These are phyloP conservation scores for Anoplolepis gracilipes DNA, from an alignment of 1,140 invertebrate genomes.

Conservation along the genomic window DNA sequence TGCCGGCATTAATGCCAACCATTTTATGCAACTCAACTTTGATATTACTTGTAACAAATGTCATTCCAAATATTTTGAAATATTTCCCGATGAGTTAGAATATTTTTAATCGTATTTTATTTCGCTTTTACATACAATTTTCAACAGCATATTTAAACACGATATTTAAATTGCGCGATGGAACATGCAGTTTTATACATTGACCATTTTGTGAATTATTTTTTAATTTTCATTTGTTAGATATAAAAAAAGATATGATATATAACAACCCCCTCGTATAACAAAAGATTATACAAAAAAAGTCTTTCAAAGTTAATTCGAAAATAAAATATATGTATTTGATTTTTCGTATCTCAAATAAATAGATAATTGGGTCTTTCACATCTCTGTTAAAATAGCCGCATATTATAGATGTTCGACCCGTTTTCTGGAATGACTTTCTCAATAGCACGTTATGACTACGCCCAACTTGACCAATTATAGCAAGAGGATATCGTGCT, in stretches of 20 bases:
- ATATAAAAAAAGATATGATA: conserved; percentile 7
- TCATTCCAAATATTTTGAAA: conserved; percentile 26
- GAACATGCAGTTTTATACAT: not conserved
- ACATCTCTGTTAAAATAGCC: not conserved
- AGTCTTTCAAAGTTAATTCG: conserved; percentile 4
- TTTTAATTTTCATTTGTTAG: conserved; percentile 38
- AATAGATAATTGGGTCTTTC: not conserved
- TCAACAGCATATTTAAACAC: conserved; percentile 15
- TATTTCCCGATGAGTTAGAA: conserved; percentile 37
- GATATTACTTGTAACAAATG: conserved; percentile 44
- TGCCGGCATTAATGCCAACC: conserved; percentile 47
- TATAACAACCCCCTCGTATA: no score
- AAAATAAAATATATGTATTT: conserved; percentile 6
- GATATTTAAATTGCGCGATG: conserved; percentile 31
- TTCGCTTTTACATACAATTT: conserved; percentile 1
- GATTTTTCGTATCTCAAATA: not conserved
- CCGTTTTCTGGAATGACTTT: not conserved
- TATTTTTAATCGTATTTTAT: conserved; percentile 41
- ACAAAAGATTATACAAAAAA: not conserved
- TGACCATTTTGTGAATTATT: conserved; percentile 30
- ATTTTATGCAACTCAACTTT: conserved; percentile 36
- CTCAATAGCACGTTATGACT: conserved; percentile 5
- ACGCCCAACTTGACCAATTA: conserved; percentile 53
- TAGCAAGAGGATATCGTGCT: conserved; percentile 58
- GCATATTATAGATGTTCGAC: conserved; percentile 3